Base-by-base conservation (phyloP, 1,140 invertebrate genomes). In the Arctopsyche grandis region DNA sequence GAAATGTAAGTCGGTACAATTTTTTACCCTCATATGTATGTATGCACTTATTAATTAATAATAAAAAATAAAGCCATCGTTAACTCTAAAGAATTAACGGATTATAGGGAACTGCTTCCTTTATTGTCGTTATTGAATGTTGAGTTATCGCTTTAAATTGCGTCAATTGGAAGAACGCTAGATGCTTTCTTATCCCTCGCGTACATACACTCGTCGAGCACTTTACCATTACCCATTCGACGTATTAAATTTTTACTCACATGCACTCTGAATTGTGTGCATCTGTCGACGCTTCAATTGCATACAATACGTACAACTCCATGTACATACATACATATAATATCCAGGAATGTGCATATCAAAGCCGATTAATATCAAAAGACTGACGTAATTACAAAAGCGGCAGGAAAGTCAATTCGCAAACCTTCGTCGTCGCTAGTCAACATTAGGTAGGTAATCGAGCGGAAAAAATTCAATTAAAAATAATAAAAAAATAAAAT, bases 71-170 rank as follows among this genome's bases (percentile, higher is more conserved):
- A n/a, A n/a, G n/a, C n/a, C n/a, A n/a, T n/a, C n/a, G n/a, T n/a
- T n/a, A n/a, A n/a, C n/a, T n/a, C n/a, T n/a, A n/a, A 38, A 7
- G 29, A 38, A 38, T 38, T 38, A 38, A 38, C 7, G 29, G 29
- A 38, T 38, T 38, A 38, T 38, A 7, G 29, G 29, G 24, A 66
- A 66, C 26, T 66, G 63, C 24, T 66, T 66, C 63, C 63, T 66
- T 29, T 22, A 29, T 52, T 52, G 48, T 52, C 48, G 48, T 52
- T 52, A 52, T 66, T 66, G 63, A 66, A 66, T 22, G 63, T 66
- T 66, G 63, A 66, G 22, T 66, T 66, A 66, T 66, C 63, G 63
- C 63, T 66, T 66, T 66, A 66, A 66, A 66, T 66, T 66, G 63
- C 63, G 63, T 66, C 63, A 66, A 66, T 66, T 66, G 63, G 24